Conservation (phyloP, 2,797 vertebrate genomes). For the Cygnus olor region DNA sequence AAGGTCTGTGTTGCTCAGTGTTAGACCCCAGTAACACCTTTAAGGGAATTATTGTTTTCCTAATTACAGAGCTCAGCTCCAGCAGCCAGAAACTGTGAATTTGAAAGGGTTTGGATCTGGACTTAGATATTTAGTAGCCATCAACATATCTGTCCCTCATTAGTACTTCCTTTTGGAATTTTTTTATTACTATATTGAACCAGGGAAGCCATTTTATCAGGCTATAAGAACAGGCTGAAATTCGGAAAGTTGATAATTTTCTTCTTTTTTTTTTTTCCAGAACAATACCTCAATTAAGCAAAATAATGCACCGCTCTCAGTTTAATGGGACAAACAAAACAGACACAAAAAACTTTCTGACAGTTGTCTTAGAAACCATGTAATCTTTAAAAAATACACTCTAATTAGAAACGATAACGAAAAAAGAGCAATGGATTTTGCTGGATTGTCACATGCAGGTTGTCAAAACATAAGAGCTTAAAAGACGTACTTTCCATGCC, state of each 20-base stretch:
- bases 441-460: not conserved
- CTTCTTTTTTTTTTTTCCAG: not conserved
- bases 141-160: not conserved
- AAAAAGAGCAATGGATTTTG: not conserved
- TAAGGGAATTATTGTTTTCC: not conserved
- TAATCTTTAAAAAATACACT: not conserved
- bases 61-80: not conserved
- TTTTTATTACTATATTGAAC: not conserved
- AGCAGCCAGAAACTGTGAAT: not conserved
- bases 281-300: slow-evolving; percentile 11
- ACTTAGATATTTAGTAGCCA: not conserved
- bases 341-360: not conserved
- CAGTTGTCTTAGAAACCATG: not conserved
- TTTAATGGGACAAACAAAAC: not conserved
- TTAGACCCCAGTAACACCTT: not conserved
- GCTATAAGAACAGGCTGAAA: not conserved
- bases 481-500: not conserved
- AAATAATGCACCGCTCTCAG: not conserved
- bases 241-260: not conserved
- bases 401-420: not conserved
- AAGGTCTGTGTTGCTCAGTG: not conserved
- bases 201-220: not conserved
- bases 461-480: not conserved
- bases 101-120: not conserved
- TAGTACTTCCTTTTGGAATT: not conserved